Percentiles rank a stretch among this genome's conserved stretches.
These are phyloP conservation scores for Premnoplex brunnescens DNA, from an alignment of 2,797 vertebrate genomes.

Conservation along the genomic window DNA sequence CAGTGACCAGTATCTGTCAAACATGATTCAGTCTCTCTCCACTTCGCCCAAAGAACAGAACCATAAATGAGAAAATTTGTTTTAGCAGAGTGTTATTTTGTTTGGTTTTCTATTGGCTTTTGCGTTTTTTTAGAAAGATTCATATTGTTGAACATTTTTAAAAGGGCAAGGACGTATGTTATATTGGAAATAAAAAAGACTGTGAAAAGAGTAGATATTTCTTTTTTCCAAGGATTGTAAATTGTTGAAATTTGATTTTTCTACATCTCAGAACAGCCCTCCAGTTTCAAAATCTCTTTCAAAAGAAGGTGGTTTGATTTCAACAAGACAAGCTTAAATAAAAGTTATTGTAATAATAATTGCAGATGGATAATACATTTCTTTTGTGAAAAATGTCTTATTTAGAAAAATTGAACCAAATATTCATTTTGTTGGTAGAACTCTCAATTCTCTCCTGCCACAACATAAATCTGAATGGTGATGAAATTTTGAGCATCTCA, in stretches of 20 bases:
- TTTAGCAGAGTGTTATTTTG: neutral
- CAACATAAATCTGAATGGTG: neutral
- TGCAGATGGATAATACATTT: neutral
- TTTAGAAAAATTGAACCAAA: neutral
- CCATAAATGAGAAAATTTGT: neutral
- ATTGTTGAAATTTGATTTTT: neutral
- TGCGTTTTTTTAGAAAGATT: neutral
- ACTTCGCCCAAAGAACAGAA: neutral
- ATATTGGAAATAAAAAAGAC: neutral
- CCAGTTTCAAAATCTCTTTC: neutral
- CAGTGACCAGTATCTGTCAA: neutral
- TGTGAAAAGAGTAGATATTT: neutral
- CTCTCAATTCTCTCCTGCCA: neutral
- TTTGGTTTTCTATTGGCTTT: neutral
- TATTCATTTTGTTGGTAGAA: neutral
- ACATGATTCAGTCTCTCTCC: neutral
- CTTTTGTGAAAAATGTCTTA: neutral
- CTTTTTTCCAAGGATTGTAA: neutral
- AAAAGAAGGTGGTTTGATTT: neutral
- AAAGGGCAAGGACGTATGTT: neutral
- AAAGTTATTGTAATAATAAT: neutral
- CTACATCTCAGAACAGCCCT: neutral
- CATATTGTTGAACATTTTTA: neutral
- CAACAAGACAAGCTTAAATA: neutral
- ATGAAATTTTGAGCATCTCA: neutral